A percentile compares a stretch with the other conserved stretches of the same genome.
phyloP scores from a whole-genome alignment of 2,888 invertebrate species.

The Metallyticus violacea region DNA sequence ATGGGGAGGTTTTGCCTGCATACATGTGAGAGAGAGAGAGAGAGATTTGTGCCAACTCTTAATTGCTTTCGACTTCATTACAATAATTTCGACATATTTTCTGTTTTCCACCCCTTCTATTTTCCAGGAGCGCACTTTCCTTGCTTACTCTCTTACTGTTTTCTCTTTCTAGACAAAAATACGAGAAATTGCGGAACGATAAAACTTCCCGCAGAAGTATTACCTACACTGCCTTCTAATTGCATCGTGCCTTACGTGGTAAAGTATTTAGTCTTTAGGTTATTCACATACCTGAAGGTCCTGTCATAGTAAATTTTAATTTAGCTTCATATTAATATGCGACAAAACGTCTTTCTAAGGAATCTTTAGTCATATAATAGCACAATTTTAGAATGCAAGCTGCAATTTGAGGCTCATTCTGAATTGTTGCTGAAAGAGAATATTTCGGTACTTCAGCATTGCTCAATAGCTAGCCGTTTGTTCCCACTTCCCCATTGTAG shows the following conservation, averaged over 20 bases:
- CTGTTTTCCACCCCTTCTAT: background rate
- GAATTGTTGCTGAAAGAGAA: too few relatives aligned
- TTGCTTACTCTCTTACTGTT: too few relatives aligned
- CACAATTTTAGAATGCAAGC: too few relatives aligned
- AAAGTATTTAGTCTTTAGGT: too few relatives aligned
- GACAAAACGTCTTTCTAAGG: too few relatives aligned
- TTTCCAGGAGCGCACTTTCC: background rate
- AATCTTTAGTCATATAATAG: too few relatives aligned
- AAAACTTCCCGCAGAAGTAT: background rate
- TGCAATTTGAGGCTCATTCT: too few relatives aligned
- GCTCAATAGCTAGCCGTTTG: too few relatives aligned
- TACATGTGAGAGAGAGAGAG: background rate
- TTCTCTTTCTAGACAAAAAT: background rate
- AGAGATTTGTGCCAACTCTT: background rate
- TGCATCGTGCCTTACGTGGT: background rate
- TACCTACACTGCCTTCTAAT: background rate
- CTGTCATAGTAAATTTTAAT: background rate
- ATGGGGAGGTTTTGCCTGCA: background rate
- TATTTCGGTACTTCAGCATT: too few relatives aligned
- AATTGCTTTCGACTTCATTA: conserved; percentile 22
- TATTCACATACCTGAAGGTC: background rate
- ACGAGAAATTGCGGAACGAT: background rate
- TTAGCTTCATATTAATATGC: too few relatives aligned
- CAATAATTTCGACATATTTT: conserved; percentile 22
- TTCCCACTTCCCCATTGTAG: too few relatives aligned